A percentile compares a stretch with the other conserved stretches of the same genome.
Conservation (phyloP, 2,797 vertebrate species). For the Hapalemur alaotrensis region DNA sequence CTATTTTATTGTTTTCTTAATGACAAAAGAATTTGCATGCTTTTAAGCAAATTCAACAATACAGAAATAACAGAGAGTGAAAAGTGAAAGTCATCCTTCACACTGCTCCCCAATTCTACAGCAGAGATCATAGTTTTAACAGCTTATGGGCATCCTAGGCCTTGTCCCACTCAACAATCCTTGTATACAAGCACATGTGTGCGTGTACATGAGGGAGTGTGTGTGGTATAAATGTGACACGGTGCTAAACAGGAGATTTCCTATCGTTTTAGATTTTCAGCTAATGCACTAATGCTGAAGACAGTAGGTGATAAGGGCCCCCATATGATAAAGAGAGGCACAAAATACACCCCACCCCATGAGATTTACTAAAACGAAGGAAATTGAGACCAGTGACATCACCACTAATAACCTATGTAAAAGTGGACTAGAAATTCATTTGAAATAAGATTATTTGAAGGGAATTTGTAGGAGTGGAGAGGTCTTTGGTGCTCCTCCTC, state of each 20-base stretch:
- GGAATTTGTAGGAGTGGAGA: background rate
- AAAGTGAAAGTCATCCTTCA: background rate
- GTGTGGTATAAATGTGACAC: background rate
- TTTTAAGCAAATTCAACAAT: background rate
- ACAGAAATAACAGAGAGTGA: background rate
- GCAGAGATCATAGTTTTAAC: background rate
- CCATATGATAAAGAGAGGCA: background rate
- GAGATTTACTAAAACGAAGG: background rate
- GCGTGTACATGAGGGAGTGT: background rate
- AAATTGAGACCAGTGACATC: background rate
- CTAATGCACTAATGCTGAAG: background rate
- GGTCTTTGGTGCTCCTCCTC: background rate
- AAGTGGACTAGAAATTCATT: background rate
- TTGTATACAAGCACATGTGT: accelerated
- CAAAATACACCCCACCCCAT: background rate
- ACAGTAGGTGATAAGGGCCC: background rate
- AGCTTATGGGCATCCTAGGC: background rate
- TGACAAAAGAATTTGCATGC: background rate
- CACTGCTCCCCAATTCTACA: too few species aligned
- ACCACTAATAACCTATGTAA: background rate
- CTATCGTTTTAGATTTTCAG: background rate
- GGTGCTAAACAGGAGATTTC: background rate
- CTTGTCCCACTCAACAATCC: background rate
- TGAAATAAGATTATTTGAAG: background rate
- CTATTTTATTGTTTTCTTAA: constrained; percentile 22